A percentile compares a stretch with the other conserved stretches of the same genome.
These are phyloP conservation scores for Cryptocheilus praepositus DNA, from an alignment of 2,888 invertebrate genomes.

Conservation along the genomic window DNA sequence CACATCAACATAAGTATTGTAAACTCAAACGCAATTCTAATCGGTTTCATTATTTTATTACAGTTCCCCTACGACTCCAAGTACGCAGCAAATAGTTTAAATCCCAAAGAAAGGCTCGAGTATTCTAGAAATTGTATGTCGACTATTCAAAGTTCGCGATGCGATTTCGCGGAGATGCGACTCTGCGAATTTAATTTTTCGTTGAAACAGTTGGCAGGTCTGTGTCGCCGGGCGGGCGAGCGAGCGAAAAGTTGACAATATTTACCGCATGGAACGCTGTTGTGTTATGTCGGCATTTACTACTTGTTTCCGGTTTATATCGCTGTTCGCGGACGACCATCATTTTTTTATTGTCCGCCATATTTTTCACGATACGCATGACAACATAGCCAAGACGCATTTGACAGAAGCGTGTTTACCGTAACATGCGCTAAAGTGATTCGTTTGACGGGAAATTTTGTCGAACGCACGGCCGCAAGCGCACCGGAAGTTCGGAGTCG, in stretches of 20 bases:
- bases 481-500: conserved; percentile 46
- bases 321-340: conserved; percentile 50
- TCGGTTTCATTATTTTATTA: no score
- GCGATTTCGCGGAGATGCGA: not conserved
- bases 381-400: no score
- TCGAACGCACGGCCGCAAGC: not conserved
- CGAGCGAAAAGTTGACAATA: conserved; percentile 22
- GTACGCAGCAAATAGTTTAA: not conserved
- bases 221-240: conserved; percentile 56
- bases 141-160: not conserved
- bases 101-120: no score
- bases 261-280: conserved; percentile 46
- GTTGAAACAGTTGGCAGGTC: conserved; percentile 42
- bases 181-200: conserved; percentile 19
- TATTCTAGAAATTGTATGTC: not conserved
- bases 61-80: no score
- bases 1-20: not conserved
- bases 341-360: conserved; percentile 39
- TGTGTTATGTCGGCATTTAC: conserved; percentile 39
- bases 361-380: no score
- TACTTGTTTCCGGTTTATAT: conserved; percentile 57
- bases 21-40: not conserved
- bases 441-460: not conserved
- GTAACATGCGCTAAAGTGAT: not conserved
- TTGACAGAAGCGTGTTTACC: no score